phyloP scores from a whole-genome alignment of 2,113 vertebrate genomes.

The Cricetomys ansorgei region DNA sequence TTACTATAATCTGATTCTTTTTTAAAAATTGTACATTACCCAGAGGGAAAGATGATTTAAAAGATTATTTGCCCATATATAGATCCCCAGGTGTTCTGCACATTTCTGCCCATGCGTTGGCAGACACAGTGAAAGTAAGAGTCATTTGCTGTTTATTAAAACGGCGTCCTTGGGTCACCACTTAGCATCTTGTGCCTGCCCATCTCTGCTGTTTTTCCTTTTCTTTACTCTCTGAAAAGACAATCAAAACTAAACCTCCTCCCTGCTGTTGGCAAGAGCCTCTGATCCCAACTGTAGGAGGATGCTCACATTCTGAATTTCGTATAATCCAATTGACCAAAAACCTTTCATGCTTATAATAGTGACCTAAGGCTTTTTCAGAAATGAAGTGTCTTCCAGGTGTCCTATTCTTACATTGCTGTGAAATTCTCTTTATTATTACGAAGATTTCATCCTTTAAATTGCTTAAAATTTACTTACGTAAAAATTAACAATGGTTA shows the following conservation, averaged over 20 bases:
- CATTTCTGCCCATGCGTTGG: not conserved
- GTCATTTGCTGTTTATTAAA: constrained; percentile 18
- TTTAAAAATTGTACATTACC: constrained; percentile 4
- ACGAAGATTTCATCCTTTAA: constrained; percentile 59
- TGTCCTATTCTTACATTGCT: constrained; percentile 47
- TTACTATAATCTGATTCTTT: not conserved
- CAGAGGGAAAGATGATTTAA: not conserved
- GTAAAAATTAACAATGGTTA: constrained; percentile 52
- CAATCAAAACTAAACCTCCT: constrained; percentile 43
- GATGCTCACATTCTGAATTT: constrained; percentile 60
- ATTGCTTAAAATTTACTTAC: constrained; percentile 59
- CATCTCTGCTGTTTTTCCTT: not conserved
- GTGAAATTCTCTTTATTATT: constrained; percentile 59
- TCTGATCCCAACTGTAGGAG: constrained; percentile 10
- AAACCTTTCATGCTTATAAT: constrained; percentile 58
- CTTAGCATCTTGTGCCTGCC: not conserved
- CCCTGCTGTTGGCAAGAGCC: not conserved
- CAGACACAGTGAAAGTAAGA: not conserved
- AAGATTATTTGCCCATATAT: constrained; percentile 1
- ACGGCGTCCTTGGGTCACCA: not conserved
- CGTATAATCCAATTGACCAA: constrained; percentile 56
- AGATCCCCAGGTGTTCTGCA: constrained; percentile 29
- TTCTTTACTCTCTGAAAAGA: constrained; percentile 45
- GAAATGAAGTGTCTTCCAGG: constrained; percentile 51
- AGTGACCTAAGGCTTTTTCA: constrained; percentile 33